phyloP scores from a whole-genome alignment of 2,113 vertebrate genomes.

The Leuciscus idus region DNA sequence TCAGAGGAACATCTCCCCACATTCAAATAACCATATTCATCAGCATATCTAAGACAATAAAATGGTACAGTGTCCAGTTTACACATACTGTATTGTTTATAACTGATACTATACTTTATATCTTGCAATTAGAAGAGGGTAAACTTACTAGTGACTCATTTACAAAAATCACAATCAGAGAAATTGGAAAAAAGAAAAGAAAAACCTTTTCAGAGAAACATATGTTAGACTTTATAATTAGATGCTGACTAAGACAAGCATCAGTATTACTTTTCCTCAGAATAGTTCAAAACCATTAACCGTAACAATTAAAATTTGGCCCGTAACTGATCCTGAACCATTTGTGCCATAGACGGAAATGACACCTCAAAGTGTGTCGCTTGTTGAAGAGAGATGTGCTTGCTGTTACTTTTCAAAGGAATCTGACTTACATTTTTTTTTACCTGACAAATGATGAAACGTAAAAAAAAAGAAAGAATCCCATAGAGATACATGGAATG shows the following conservation, averaged over 20 bases:
- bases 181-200: neutral
- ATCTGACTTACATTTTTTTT: neutral
- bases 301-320: neutral
- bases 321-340: neutral
- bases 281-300: neutral
- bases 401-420: neutral
- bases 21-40: neutral
- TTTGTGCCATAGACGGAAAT: neutral
- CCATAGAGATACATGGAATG: neutral
- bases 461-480: too few relatives aligned
- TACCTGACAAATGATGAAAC: neutral
- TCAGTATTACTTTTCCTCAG: neutral
- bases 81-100: neutral
- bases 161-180: neutral
- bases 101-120: neutral
- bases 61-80: neutral
- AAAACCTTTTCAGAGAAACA: neutral
- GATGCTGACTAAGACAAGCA: neutral
- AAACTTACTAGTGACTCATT: neutral
- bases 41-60: neutral
- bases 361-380: neutral
- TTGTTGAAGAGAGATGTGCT: neutral
- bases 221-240: conserved; percentile 20
- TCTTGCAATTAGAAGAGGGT: neutral
- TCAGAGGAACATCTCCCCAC: neutral